Evolutionary conservation across 2,113 vertebrate species (phyloP).

Genomic region (Ploceus nigricollis): DNA sequence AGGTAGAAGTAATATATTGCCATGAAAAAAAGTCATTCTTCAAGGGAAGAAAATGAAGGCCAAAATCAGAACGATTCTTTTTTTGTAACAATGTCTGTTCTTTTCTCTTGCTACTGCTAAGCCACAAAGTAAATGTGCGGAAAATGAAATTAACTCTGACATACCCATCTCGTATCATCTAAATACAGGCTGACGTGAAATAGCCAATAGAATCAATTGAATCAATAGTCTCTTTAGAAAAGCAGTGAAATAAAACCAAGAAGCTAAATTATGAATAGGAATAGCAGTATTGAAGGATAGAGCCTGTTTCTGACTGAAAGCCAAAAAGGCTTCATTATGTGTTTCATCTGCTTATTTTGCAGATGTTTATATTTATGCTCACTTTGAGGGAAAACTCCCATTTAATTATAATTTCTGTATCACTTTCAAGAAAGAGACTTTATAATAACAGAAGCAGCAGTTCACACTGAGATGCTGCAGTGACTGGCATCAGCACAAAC

Average conservation of each 20-base stretch:
- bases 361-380: neutral
- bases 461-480: neutral
- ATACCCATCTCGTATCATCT: neutral
- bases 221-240: neutral
- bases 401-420: neutral
- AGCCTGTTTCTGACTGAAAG: neutral
- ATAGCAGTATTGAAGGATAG: neutral
- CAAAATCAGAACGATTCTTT: neutral
- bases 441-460: neutral
- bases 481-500: neutral
- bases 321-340: fast-evolving
- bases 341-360: neutral
- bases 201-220: neutral
- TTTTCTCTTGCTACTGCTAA: neutral
- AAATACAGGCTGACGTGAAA: neutral
- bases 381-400: neutral
- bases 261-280: neutral
- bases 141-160: neutral
- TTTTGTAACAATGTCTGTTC: neutral
- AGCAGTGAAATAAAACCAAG: neutral
- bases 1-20: neutral
- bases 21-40: neutral
- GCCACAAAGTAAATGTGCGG: neutral
- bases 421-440: neutral
- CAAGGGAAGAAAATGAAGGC: neutral